These are phyloP conservation scores for Phaedon cochleariae DNA, from an alignment of 2,888 invertebrate genomes.

Conservation along the genomic window DNA sequence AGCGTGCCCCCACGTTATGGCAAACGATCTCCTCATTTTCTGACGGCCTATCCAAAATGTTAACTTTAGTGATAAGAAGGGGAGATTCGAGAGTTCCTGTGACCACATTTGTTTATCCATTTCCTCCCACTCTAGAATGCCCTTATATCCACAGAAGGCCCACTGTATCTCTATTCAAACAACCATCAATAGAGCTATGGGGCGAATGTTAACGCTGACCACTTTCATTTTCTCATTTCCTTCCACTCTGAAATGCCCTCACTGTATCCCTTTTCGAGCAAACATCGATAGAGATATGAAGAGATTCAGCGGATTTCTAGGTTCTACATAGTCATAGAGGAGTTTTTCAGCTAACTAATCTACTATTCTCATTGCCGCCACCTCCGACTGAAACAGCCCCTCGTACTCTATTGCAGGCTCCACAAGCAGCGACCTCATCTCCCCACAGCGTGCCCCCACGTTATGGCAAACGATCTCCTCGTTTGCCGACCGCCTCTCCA, in stretches of 20 bases:
- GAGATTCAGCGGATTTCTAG: too few species aligned
- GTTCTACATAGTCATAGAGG: too few species aligned
- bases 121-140: too few species aligned
- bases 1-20: conserved; percentile 62
- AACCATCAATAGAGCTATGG: conserved; percentile 50
- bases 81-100: too few species aligned
- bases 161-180: too few species aligned
- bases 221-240: too few species aligned
- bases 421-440: not conserved
- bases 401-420: not conserved
- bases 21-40: conserved; percentile 50
- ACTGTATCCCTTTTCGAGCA: too few species aligned
- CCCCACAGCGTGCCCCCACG: conserved; percentile 55
- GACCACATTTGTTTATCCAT: too few species aligned
- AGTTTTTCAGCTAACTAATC: too few species aligned
- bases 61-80: conserved; percentile 73
- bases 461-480: conserved; percentile 58
- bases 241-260: too few species aligned
- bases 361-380: conserved; percentile 10
- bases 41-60: conserved; percentile 54
- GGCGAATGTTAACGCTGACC: conserved; percentile 54
- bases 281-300: too few species aligned
- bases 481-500: conserved; percentile 46
- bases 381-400: not conserved
- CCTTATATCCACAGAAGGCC: too few species aligned